These are phyloP conservation scores for Heterocephalus glaber DNA, from an alignment of 2,113 vertebrate species.

Conservation along the genomic window DNA sequence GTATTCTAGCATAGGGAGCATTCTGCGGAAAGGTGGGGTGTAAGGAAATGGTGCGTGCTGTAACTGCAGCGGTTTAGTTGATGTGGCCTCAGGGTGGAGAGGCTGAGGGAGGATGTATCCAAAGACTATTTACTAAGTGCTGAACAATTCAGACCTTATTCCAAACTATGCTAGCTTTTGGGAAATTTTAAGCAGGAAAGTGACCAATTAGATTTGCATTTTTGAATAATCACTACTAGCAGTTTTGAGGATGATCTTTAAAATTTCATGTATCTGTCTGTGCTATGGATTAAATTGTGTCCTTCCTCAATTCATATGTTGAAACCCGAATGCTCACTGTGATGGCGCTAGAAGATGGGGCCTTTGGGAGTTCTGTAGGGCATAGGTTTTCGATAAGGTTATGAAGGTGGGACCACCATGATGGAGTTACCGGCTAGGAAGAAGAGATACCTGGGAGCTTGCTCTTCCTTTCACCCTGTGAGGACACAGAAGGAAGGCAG, in stretches of 20 bases:
- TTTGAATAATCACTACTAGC: not conserved
- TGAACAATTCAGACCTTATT: not conserved
- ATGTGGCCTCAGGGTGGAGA: not conserved
- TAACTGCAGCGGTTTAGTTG: not conserved
- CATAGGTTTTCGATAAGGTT: not conserved
- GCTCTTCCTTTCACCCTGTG: not conserved
- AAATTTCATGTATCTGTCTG: not conserved
- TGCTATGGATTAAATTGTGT: not conserved
- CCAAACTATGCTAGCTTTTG: not conserved
- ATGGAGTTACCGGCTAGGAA: not conserved
- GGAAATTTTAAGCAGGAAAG: constrained; percentile 24
- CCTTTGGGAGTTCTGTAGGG: not conserved
- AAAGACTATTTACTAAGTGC: not conserved
- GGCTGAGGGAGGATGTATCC: not conserved
- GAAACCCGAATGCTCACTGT: not conserved
- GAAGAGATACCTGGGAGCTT: not conserved
- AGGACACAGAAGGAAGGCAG: not conserved
- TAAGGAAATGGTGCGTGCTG: not conserved
- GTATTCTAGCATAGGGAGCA: not conserved
- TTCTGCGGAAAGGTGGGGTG: not conserved
- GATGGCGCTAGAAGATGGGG: not conserved
- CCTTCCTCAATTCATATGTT: not conserved
- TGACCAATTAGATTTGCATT: not conserved
- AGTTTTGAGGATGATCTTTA: not conserved
- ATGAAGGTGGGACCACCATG: not conserved